Base-by-base conservation (phyloP, 2,888 invertebrate genomes). In the Mayetiola destructor region DNA sequence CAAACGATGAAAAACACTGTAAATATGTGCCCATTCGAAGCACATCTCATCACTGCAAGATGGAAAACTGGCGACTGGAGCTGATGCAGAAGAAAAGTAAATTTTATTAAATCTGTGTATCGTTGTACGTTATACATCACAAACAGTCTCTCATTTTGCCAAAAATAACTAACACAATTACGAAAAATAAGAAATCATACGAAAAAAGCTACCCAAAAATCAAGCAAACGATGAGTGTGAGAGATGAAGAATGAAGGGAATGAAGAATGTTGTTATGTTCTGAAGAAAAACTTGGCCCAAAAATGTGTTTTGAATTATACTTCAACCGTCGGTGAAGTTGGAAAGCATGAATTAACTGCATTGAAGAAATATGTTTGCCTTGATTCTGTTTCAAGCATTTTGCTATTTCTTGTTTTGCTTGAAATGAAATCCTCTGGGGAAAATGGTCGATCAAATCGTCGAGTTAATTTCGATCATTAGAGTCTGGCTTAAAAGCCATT, bases 291-390 rank as follows among this genome's bases (percentile, higher is more conserved):
- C 48, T 48, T 48, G 48, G 48, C 48, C 48, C 16, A 27, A 48
- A 48, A 48, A 48, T 48, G 48, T 48, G 27, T 48, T 48, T 48
- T 27, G 48, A 48, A 48, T 48, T 48, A 27, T 48, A 48, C 27
- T n/a, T n/a, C n/a, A n/a, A 27, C 27, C 27, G 14, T n/a, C 8
- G 16, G 27, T 4, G 14, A 37, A 37, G 14, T n/a, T n/a, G 14
- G 27, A 27, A 48, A 27, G 27, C 48, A 48, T 23, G 27, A 48
- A 27, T 48, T n/a, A 48, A n/a, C 48, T 48, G 48, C 48, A 48
- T 48, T 27, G 48, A 48, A 27, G 27, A 48, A 48, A 40, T 27
- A 27, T 16, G 48, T 16, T 48, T 48, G 23, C 27, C 3, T 27
- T 27, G 27, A 48, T 3, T 48, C 48, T 27, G 27, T n/a, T 48